Percentiles rank a stretch among this genome's conserved stretches.
Evolutionary conservation across 2,113 vertebrate species (phyloP).

Genomic region (Gyps fulvus): DNA sequence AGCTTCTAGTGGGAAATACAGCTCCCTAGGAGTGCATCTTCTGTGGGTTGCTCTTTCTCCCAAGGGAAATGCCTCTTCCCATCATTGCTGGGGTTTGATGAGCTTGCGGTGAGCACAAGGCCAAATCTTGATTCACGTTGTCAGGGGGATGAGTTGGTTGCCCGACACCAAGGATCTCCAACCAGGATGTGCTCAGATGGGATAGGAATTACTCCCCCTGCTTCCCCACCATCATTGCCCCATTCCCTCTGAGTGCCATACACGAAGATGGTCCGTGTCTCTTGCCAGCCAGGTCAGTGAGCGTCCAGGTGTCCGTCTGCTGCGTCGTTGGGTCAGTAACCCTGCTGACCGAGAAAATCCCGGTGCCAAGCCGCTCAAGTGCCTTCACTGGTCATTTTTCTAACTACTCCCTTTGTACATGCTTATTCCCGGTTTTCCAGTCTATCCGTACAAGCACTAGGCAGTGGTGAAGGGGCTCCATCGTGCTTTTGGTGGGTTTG

Average conservation of each 20-base stretch:
- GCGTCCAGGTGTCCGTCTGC: not conserved
- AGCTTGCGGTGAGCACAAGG: not conserved
- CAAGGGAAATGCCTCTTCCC: not conserved
- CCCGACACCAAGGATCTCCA: not conserved
- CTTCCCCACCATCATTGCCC: not conserved
- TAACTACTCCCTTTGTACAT: accelerated
- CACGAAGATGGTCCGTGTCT: not conserved
- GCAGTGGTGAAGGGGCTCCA: not conserved
- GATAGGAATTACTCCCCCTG: accelerated
- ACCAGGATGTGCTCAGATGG: not conserved
- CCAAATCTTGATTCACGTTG: not conserved
- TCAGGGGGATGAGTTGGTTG: not conserved
- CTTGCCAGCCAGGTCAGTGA: not conserved
- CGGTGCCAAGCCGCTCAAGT: not conserved
- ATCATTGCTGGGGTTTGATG: not conserved
- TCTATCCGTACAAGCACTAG: not conserved
- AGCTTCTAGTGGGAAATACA: not conserved
- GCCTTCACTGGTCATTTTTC: not conserved
- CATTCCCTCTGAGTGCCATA: not conserved
- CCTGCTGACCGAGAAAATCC: not conserved
- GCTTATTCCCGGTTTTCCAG: not conserved
- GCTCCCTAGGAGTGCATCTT: not conserved
- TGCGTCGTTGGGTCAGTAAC: accelerated
- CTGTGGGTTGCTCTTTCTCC: not conserved
- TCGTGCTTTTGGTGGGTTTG: not conserved